Conservation (phyloP, 1,140 invertebrate species). For the Elymnias hypermnestra region DNA sequence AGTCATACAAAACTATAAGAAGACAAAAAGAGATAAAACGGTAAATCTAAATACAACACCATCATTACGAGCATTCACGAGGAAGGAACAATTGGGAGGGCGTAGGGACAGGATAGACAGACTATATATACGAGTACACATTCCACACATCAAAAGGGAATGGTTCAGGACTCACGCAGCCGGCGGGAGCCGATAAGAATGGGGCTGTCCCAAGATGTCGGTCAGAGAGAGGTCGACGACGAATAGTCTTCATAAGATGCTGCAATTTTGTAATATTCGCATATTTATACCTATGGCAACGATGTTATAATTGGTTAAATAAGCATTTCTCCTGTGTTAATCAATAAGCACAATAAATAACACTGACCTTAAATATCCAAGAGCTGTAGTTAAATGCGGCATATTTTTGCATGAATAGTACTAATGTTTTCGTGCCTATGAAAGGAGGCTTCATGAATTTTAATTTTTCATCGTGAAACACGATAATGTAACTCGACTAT, state of each 20-base stretch:
- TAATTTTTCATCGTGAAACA: conserved; percentile 12
- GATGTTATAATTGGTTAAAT: conserved; percentile 59
- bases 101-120: conserved; percentile 30
- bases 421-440: conserved; percentile 5
- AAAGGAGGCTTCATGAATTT: conserved; percentile 12
- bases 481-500: conserved; percentile 7
- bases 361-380: background rate
- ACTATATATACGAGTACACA: conserved; percentile 58
- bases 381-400: background rate
- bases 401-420: conserved; percentile 7
- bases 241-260: conserved; percentile 79
- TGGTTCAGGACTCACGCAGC: conserved; percentile 65
- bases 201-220: conserved; percentile 62
- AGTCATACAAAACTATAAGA: conserved; percentile 12
- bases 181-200: conserved; percentile 54
- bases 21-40: conserved; percentile 25
- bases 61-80: conserved; percentile 51
- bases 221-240: conserved; percentile 79
- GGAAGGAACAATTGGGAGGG: conserved; percentile 34
- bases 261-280: conserved; percentile 75
- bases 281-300: conserved; percentile 73
- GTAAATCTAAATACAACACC: conserved; percentile 48
- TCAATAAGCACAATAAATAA: background rate
- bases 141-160: conserved; percentile 71
- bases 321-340: background rate